These are phyloP conservation scores for Iselma pallidipennis DNA, from an alignment of 2,888 invertebrate species.

Conservation along the genomic window DNA sequence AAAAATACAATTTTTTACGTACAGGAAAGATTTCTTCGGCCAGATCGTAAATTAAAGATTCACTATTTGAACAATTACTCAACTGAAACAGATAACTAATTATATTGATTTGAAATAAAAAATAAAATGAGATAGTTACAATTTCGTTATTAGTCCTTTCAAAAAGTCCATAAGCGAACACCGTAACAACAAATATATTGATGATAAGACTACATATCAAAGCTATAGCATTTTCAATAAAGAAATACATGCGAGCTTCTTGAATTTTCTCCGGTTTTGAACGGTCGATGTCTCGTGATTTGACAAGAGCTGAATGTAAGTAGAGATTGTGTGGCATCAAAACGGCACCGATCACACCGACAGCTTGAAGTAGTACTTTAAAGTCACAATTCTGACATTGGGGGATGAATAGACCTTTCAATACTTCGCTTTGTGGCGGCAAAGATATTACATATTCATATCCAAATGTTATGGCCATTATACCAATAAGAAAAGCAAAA, in stretches of 20 bases:
- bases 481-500: constrained; percentile 77
- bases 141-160: constrained; percentile 70
- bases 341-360: constrained; percentile 80
- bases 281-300: constrained; percentile 81
- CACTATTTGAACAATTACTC: constrained; percentile 19
- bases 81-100: constrained; percentile 16
- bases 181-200: constrained; percentile 84
- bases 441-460: constrained; percentile 77
- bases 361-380: constrained; percentile 69
- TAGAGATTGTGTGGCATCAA: constrained; percentile 94
- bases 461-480: constrained; percentile 87
- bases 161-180: constrained; percentile 82
- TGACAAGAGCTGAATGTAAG: constrained; percentile 85
- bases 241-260: constrained; percentile 85
- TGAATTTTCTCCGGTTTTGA: constrained; percentile 68
- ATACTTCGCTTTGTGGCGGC: constrained; percentile 70
- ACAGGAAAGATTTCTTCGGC: constrained; percentile 50
- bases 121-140: constrained; percentile 56
- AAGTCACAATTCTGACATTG: constrained; percentile 74
- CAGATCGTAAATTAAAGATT: constrained; percentile 25
- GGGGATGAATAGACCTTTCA: constrained; percentile 77
- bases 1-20: constrained; percentile 32
- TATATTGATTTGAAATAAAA: constrained; percentile 1
- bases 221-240: constrained; percentile 76
- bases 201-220: constrained; percentile 81